These are phyloP conservation scores for Uria lomvia DNA, from an alignment of 2,113 vertebrate species.

Conservation along the genomic window DNA sequence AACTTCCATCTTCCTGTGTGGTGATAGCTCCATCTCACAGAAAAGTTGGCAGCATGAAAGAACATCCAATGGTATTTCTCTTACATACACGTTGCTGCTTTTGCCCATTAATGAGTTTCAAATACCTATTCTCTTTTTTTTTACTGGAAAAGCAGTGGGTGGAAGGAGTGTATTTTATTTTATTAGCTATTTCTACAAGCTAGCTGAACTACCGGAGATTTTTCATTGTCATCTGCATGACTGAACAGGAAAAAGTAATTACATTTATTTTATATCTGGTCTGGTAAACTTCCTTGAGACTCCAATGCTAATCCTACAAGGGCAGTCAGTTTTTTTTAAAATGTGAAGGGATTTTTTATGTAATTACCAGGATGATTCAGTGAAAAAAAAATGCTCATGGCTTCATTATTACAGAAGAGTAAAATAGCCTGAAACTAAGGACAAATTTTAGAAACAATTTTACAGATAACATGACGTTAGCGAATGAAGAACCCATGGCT, in stretches of 20 bases:
- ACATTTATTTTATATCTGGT: not conserved
- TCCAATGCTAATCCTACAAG: not conserved
- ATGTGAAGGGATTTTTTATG: not conserved
- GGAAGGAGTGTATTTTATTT: not conserved
- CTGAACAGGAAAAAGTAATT: not conserved
- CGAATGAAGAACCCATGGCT: not conserved
- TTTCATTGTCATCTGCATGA: not conserved
- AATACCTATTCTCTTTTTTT: not conserved
- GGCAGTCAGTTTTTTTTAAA: not conserved
- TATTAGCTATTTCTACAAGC: not conserved
- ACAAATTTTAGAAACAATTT: not conserved
- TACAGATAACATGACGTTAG: not conserved
- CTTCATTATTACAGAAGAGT: not conserved
- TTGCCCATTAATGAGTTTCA: not conserved
- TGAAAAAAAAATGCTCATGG: not conserved
- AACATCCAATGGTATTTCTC: not conserved
- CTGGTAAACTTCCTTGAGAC: not conserved
- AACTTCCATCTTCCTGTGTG: not conserved
- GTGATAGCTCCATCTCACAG: not conserved
- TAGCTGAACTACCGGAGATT: not conserved
- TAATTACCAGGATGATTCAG: not conserved
- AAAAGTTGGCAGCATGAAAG: not conserved
- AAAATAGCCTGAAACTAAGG: not conserved
- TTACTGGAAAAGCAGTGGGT: not conserved
- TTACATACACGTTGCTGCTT: not conserved